phyloP scores from a whole-genome alignment of 2,797 vertebrate species.

The Champsocephalus esox region DNA sequence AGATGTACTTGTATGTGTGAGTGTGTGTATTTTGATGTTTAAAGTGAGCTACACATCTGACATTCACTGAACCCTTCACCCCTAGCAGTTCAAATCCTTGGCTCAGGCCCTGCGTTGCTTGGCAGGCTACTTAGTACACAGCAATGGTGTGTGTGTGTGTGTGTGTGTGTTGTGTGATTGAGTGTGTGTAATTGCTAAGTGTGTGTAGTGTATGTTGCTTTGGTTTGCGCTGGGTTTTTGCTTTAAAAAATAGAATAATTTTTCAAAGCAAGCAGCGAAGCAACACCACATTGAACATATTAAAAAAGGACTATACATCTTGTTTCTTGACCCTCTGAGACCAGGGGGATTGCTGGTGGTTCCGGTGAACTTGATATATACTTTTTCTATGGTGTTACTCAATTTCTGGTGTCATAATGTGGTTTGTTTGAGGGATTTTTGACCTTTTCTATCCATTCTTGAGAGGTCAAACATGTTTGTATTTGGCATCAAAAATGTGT shows the following conservation, averaged over 20 bases:
- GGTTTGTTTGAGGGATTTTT: no score
- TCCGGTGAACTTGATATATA: no score
- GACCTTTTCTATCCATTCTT: no score
- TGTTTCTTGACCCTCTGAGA: no score
- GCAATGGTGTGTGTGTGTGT: conserved; percentile 44
- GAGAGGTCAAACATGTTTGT: no score
- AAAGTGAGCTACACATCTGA: conserved; percentile 50
- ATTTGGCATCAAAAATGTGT: no score
- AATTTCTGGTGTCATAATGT: no score
- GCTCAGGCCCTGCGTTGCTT: conserved; percentile 59
- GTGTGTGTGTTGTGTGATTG: conserved; percentile 29
- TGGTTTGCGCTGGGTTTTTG: conserved; percentile 36
- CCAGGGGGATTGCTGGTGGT: no score
- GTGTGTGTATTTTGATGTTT: conserved; percentile 41
- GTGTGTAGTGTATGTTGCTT: conserved; percentile 40
- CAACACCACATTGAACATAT: conserved; percentile 28
- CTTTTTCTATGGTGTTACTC: no score
- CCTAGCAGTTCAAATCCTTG: conserved; percentile 58
- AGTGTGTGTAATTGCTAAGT: conserved; percentile 48
- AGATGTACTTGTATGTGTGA: conserved; percentile 9
- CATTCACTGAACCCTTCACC: conserved; percentile 65
- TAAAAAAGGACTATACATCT: background rate
- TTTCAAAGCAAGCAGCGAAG: conserved; percentile 35
- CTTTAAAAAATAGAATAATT: conserved; percentile 21
- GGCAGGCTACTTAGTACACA: conserved; percentile 67